These are phyloP conservation scores for Choristoneura rosaceana DNA, from an alignment of 2,888 invertebrate genomes.

Conservation along the genomic window DNA sequence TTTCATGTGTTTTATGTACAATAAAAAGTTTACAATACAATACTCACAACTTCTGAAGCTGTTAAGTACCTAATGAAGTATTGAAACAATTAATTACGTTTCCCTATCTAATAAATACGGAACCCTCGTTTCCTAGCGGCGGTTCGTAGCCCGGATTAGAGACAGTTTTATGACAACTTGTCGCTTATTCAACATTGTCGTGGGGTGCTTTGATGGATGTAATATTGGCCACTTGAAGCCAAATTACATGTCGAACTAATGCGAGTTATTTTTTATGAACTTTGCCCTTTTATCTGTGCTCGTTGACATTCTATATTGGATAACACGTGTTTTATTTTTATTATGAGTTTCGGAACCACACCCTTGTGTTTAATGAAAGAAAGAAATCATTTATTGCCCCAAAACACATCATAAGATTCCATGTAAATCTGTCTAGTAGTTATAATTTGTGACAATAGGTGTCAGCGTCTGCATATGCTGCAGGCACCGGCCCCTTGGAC, in stretches of 20 bases:
- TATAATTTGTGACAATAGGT: too few relatives aligned
- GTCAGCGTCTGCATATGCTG: too few relatives aligned
- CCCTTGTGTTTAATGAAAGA: background rate
- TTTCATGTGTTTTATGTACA: too few relatives aligned
- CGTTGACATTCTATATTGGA: background rate
- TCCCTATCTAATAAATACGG: background rate
- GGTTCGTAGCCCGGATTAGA: slow-evolving; percentile 17
- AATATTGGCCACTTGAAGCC: slow-evolving; percentile 19
- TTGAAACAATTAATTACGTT: background rate
- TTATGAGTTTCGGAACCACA: background rate
- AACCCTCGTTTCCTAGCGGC: background rate
- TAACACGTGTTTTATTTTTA: background rate
- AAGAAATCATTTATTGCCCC: background rate
- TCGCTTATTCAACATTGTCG: slow-evolving; percentile 4
- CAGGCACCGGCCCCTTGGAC: too few relatives aligned
- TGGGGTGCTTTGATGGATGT: slow-evolving; percentile 3
- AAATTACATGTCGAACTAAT: slow-evolving; percentile 7
- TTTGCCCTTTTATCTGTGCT: slow-evolving; percentile 8
- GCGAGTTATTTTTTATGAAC: slow-evolving; percentile 6
- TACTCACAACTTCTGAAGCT: too few relatives aligned
- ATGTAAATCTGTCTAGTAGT: too few relatives aligned
- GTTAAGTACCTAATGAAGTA: background rate
- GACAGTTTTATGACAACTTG: slow-evolving; percentile 31
- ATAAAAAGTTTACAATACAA: too few relatives aligned
- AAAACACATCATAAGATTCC: too few relatives aligned